Percentiles rank a stretch among this genome's conserved stretches.
phyloP scores from a whole-genome alignment of 1,140 invertebrate genomes.

The Lasioglossum albipes region DNA sequence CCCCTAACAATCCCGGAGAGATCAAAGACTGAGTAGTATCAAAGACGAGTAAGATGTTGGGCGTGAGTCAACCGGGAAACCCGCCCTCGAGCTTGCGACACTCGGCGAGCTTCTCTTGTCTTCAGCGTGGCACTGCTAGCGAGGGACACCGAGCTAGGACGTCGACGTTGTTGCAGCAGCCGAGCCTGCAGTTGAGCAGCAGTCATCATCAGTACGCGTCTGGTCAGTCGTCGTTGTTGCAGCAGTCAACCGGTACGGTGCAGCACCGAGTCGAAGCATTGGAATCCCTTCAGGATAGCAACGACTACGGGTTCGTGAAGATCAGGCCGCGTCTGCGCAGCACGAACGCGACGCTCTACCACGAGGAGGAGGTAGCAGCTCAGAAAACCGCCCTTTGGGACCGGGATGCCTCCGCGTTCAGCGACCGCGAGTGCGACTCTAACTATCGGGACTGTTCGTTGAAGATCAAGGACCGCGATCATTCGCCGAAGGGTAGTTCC shows the following conservation, averaged over 20 bases:
- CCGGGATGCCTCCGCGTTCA: conserved; percentile 63
- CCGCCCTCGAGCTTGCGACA: conserved; percentile 79
- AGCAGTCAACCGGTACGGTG: conserved; percentile 47
- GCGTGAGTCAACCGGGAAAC: conserved; percentile 77
- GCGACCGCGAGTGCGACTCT: conserved; percentile 67
- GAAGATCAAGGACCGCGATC: conserved; percentile 59
- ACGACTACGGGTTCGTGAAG: conserved; percentile 78
- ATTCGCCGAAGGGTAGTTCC: conserved; percentile 57
- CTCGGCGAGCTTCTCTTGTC: conserved; percentile 81
- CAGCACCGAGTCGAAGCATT: conserved; percentile 42
- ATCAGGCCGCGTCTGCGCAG: conserved; percentile 77
- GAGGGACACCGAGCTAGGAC: conserved; percentile 78
- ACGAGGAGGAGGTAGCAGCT: conserved; percentile 63
- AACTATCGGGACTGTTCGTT: conserved; percentile 62
- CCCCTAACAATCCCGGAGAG: conserved; percentile 6
- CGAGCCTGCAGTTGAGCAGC: conserved; percentile 64
- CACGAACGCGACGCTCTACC: conserved; percentile 73
- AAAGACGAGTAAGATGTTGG: conserved; percentile 70
- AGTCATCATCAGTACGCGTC: conserved; percentile 65
- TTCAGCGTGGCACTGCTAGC: conserved; percentile 74
- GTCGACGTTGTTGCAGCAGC: conserved; percentile 78
- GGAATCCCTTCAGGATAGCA: conserved; percentile 59
- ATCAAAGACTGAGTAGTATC: conserved; percentile 56
- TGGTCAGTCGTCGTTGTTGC: conserved; percentile 66
- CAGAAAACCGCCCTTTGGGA: conserved; percentile 63